A percentile compares a stretch with the other conserved stretches of the same genome.
These are phyloP conservation scores for Dinocampus coccinellae DNA, from an alignment of 2,888 invertebrate genomes.

Conservation along the genomic window DNA sequence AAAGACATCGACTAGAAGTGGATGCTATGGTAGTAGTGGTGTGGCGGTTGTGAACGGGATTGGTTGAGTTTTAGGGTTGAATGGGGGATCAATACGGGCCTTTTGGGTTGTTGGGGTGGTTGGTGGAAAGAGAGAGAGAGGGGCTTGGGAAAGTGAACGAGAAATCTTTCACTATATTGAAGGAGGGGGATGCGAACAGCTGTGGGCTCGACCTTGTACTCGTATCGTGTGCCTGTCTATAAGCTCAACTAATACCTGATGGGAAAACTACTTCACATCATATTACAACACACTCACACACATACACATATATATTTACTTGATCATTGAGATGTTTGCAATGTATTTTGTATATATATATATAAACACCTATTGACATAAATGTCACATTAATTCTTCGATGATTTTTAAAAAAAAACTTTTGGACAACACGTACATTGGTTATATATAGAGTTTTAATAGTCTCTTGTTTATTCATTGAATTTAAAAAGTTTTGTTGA, in stretches of 20 bases:
- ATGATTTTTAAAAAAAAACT: constrained; percentile 1
- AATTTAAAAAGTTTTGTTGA: constrained; percentile 15
- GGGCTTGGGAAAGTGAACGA: constrained; percentile 27
- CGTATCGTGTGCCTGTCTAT: constrained; percentile 37
- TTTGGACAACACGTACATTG: too few species aligned
- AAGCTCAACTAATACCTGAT: constrained; percentile 28
- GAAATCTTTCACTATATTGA: constrained; percentile 53
- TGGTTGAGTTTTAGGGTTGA: constrained; percentile 55
- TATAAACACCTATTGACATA: constrained; percentile 5
- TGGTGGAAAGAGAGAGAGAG: constrained; percentile 15
- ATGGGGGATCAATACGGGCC: constrained; percentile 62
- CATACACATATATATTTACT: background rate
- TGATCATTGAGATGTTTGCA: background rate
- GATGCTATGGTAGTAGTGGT: constrained; percentile 11
- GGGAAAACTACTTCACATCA: background rate
- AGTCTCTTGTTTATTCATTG: background rate
- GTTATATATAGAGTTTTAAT: too few species aligned
- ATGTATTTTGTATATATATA: constrained; percentile 10
- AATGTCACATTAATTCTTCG: constrained; percentile 20
- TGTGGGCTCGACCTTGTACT: constrained; percentile 52
- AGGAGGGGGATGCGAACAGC: constrained; percentile 48
- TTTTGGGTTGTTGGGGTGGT: constrained; percentile 28
- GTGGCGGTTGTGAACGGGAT: constrained; percentile 52
- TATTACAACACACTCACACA: too few species aligned
- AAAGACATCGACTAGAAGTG: constrained; percentile 8